Base-by-base conservation (phyloP, 2,797 vertebrate species). In the Leuciscus waleckii region DNA sequence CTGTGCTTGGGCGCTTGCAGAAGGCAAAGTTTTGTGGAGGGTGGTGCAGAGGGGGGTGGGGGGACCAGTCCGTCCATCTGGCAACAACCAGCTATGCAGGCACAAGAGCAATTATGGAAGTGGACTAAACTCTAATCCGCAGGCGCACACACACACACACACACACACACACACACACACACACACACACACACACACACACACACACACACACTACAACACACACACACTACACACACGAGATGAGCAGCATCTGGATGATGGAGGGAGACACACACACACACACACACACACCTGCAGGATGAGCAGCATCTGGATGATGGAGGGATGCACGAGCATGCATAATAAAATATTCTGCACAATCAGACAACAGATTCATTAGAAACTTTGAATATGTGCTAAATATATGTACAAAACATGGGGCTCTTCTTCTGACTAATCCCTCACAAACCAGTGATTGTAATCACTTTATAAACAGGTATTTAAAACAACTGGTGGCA, bases 91-190 rank as follows among this genome's bases (percentile, higher is more conserved):
- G 87, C 82, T 85, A 87, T 89, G 87, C 80, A 91, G 87, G 88
- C 91, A 91, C 90, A 90, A 79, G 91, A 93, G 92, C 93, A 95
- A 93, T 93, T 92, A 89, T 93, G 90, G 92, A 93, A 93, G 87
- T 92, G 89, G 91, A 93, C 91, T 92, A 94, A 90, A 92, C 88
- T 90, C 85, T 95, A 95, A 95, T 95, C 94, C 94, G 86, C 77
- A 82, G 71, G 67, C 91, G 29, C 81, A 63, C 71, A 68, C 85
- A 46, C 87, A 78, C 80, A 86, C 83, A 73, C 75, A 82, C 69
- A 82, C 88, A 90, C 58, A 86, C 88, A 90, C 73, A 84, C 86
- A 84, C 86, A 82, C 32, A 86, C 63, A 89, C 73, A 41, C 39
- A 39, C 39, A 39, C 39, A 39, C 7, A 8, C 39, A 39, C 39